Evolutionary conservation across 2,113 vertebrate species (phyloP).

Genomic region (Columbina picui): DNA sequence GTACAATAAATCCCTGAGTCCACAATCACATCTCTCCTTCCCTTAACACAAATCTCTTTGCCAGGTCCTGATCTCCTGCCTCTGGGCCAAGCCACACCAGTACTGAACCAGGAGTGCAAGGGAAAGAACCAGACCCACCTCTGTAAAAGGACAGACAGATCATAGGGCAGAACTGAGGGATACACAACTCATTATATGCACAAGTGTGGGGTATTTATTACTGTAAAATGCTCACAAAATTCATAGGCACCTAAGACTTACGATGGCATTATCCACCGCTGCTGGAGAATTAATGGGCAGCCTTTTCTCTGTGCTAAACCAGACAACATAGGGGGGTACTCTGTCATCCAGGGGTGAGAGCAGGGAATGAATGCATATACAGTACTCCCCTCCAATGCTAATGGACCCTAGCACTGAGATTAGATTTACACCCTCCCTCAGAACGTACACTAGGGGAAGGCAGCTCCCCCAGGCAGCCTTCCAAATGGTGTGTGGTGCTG

Average conservation of each 20-base stretch:
- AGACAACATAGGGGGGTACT: conserved; percentile 57
- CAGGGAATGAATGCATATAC: conserved; percentile 58
- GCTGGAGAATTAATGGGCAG: conserved; percentile 60
- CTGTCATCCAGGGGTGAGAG: conserved; percentile 69
- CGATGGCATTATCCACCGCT: conserved; percentile 38
- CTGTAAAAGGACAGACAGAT: not conserved
- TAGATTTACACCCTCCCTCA: conserved; percentile 73
- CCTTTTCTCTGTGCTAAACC: conserved; percentile 39
- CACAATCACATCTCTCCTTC: not conserved
- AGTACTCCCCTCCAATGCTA: conserved; percentile 71
- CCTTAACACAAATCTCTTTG: not conserved
- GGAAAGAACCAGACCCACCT: not conserved
- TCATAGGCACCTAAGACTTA: conserved; percentile 61
- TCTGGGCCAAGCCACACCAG: not conserved
- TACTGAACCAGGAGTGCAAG: not conserved
- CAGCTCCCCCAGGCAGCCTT: conserved; percentile 49
- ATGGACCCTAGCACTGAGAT: conserved; percentile 72
- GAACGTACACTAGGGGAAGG: conserved; percentile 45
- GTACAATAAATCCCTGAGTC: not conserved
- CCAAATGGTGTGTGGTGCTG: not conserved
- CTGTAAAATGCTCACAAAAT: conserved; percentile 52
- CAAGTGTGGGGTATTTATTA: conserved; percentile 59
- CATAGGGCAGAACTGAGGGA: not conserved
- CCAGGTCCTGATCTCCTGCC: not conserved
- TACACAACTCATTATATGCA: conserved; percentile 56